phyloP scores from a whole-genome alignment of 2,113 vertebrate genomes.

The Diphyllodes magnificus region DNA sequence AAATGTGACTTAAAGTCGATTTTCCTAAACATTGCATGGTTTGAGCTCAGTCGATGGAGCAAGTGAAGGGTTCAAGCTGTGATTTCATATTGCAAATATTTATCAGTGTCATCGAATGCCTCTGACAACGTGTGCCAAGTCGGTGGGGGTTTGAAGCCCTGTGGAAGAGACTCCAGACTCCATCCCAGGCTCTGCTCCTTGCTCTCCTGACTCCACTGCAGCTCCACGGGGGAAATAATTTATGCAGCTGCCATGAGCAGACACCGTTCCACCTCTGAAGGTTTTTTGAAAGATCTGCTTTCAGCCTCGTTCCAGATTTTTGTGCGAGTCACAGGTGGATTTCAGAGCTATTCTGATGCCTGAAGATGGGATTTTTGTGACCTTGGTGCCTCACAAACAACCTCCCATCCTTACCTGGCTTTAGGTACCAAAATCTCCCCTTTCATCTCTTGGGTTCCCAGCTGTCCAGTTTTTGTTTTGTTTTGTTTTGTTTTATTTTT shows the following conservation, averaged over 20 bases:
- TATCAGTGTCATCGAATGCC: background rate
- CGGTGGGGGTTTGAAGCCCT: background rate
- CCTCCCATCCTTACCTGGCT: background rate
- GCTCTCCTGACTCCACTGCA: background rate
- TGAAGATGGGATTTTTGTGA: background rate
- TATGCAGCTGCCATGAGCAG: background rate
- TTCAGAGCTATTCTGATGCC: background rate
- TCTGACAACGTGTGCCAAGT: background rate
- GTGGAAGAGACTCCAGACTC: background rate
- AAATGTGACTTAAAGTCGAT: background rate
- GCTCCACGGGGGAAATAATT: background rate
- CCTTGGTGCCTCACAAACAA: background rate
- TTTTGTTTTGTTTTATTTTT: too few species aligned
- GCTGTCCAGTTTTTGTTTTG: background rate
- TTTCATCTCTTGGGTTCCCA: background rate
- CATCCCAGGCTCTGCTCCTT: background rate
- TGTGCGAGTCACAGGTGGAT: background rate
- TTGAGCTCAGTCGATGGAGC: background rate
- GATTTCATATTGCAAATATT: background rate
- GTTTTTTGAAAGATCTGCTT: background rate
- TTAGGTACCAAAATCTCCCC: background rate
- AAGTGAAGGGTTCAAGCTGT: background rate
- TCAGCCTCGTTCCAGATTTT: background rate
- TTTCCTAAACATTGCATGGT: background rate
- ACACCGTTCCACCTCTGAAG: background rate